Conservation (phyloP, 2,113 vertebrate species). For the Hystrix brachyura region DNA sequence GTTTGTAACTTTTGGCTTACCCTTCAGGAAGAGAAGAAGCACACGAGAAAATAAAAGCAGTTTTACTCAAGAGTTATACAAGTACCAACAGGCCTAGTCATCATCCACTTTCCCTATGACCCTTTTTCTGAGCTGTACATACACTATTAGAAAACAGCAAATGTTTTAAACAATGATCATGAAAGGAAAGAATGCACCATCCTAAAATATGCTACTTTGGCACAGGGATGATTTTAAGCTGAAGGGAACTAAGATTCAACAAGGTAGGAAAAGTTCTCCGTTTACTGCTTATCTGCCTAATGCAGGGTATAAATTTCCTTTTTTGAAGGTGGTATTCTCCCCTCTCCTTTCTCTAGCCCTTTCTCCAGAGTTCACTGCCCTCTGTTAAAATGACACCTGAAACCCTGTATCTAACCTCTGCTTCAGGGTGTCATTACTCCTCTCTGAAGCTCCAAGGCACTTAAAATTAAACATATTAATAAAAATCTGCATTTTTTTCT, state of each 20-base stretch:
- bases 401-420: background rate
- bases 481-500: background rate
- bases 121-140: background rate
- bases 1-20: constrained; percentile 28
- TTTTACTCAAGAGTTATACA: background rate
- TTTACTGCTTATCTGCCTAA: background rate
- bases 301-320: background rate
- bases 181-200: background rate
- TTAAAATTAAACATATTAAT: constrained; percentile 28
- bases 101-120: accelerated
- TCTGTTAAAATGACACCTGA: background rate
- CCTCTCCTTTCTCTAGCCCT: too few relatives aligned
- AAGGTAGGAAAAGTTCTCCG: background rate
- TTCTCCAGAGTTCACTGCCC: background rate
- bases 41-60: background rate
- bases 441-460: background rate
- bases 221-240: background rate
- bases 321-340: background rate
- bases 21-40: background rate
- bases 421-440: background rate
- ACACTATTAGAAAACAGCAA: background rate
- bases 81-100: background rate
- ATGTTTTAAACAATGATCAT: background rate
- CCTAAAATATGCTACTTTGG: background rate
- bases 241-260: background rate